A percentile compares a stretch with the other conserved stretches of the same genome.
These are phyloP conservation scores for Labeo calbasu DNA, from an alignment of 2,797 vertebrate species.

Conservation along the genomic window DNA sequence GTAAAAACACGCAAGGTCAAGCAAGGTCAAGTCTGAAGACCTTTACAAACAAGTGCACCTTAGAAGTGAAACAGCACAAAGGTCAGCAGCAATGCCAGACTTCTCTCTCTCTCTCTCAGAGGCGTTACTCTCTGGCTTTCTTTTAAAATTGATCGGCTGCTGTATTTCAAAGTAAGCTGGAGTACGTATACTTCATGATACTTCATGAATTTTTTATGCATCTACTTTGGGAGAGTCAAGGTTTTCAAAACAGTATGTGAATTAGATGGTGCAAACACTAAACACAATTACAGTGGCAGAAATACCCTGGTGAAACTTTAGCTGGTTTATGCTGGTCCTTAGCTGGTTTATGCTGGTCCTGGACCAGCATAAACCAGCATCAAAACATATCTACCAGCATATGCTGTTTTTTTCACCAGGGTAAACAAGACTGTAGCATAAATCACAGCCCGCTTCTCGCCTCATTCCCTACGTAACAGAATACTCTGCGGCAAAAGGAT, in stretches of 20 bases:
- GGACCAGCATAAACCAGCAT: too few relatives aligned
- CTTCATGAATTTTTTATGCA: constrained; percentile 27
- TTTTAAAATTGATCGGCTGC: constrained; percentile 5
- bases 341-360: too few relatives aligned
- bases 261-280: not conserved
- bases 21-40: not conserved
- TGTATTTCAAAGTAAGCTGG: not conserved
- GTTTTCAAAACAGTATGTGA: not conserved
- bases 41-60: not conserved
- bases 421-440: not conserved
- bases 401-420: too few relatives aligned
- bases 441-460: not conserved
- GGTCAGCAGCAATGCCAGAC: not conserved
- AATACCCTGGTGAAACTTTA: too few relatives aligned
- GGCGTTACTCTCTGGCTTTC: not conserved
- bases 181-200: constrained; percentile 3
- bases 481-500: too few relatives aligned
- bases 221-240: constrained; percentile 14
- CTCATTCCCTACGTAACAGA: too few relatives aligned
- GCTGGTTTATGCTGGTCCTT: too few relatives aligned
- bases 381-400: too few relatives aligned
- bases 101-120: not conserved
- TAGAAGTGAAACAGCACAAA: not conserved
- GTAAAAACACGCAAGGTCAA: not conserved
- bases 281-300: constrained; percentile 6